Conservation (phyloP, 2,888 invertebrate genomes). For the Eupeodes latifasciatus region DNA sequence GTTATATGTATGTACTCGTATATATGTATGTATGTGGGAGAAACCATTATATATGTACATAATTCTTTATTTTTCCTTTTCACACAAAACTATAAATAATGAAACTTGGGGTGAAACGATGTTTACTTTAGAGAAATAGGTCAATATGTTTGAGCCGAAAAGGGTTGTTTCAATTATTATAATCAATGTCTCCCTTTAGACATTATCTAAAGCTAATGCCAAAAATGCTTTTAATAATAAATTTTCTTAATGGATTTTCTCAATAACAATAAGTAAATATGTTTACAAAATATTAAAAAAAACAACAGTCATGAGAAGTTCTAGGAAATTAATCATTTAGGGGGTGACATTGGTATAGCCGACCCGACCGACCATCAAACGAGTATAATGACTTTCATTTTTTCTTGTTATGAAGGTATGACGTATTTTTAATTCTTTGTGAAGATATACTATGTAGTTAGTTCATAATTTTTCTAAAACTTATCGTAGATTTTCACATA, state of each 20-base stretch:
- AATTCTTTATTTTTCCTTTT: not conserved
- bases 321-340: constrained; percentile 17
- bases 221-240: constrained; percentile 13
- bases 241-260: constrained; percentile 23
- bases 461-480: too few relatives aligned
- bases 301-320: not conserved
- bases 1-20: not conserved
- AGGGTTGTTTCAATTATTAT: constrained; percentile 3
- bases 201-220: not conserved
- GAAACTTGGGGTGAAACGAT: not conserved
- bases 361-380: too few relatives aligned
- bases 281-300: not conserved
- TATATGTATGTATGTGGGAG: not conserved
- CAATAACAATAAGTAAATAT: constrained; percentile 12
- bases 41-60: not conserved
- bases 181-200: not conserved
- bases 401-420: too few relatives aligned
- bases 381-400: too few relatives aligned
- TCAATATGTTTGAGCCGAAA: not conserved
- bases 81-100: constrained; percentile 1
- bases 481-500: too few relatives aligned
- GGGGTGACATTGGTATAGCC: not conserved
- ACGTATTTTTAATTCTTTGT: too few relatives aligned
- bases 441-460: too few relatives aligned
- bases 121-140: constrained; percentile 18